A percentile compares a stretch with the other conserved stretches of the same genome.
phyloP scores from a whole-genome alignment of 2,888 invertebrate species.

The Vesta saturnalis region DNA sequence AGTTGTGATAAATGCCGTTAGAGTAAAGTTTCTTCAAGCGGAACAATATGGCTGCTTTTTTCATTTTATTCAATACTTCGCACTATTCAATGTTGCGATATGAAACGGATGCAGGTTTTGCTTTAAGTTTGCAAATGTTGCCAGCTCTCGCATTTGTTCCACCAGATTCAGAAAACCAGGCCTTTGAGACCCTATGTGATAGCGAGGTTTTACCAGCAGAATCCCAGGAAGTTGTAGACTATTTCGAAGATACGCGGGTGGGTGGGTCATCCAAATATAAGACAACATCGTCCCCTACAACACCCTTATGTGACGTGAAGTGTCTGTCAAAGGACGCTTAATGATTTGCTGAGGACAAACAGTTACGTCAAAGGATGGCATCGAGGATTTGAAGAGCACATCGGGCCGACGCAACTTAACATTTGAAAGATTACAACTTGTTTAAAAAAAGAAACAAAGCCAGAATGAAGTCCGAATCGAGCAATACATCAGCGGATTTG shows the following conservation, averaged over 20 bases:
- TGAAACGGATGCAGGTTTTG: too few species aligned
- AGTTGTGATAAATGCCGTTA: conserved; percentile 36
- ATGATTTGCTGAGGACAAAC: too few species aligned
- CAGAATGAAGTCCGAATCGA: neutral
- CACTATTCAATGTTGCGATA: too few species aligned
- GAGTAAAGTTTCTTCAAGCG: conserved; percentile 31
- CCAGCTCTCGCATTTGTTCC: too few species aligned
- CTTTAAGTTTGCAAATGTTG: too few species aligned
- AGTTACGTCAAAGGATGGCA: too few species aligned
- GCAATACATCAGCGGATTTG: neutral
- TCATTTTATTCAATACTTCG: conserved; percentile 16
- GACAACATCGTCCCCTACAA: neutral
- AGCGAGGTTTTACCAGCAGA: too few species aligned
- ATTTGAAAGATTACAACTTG: neutral
- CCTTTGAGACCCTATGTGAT: too few species aligned
- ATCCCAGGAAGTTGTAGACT: too few species aligned
- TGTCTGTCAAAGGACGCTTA: too few species aligned
- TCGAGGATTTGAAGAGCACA: too few species aligned
- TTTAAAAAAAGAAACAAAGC: neutral
- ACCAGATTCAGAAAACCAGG: too few species aligned
- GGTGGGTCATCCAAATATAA: neutral
- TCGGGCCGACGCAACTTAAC: neutral
- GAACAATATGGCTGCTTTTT: conserved; percentile 19
- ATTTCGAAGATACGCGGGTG: neutral
- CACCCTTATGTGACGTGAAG: neutral